A percentile compares a stretch with the other conserved stretches of the same genome.
Evolutionary conservation across 1,140 invertebrate species (phyloP).

Genomic region (Oncopodura yosiiana): DNA sequence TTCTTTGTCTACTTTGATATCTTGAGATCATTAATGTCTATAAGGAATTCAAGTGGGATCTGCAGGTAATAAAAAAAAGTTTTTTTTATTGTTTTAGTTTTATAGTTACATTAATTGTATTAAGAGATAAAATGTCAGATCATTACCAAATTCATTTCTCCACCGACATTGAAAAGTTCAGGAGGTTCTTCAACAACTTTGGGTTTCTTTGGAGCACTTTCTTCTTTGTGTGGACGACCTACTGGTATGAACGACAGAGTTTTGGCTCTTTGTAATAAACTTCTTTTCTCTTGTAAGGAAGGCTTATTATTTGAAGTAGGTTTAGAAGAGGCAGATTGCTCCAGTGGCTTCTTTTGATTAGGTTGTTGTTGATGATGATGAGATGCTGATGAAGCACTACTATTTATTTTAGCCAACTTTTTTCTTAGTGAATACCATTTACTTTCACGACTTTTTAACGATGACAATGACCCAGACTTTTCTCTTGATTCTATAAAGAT

Average conservation of each 20-base stretch:
- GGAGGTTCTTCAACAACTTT: slow-evolving; percentile 24
- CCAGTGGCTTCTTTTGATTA: neutral
- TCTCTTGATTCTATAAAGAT: slow-evolving; percentile 24
- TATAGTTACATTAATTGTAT: no score
- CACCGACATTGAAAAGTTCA: slow-evolving; percentile 30
- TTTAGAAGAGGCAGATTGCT: slow-evolving; percentile 4
- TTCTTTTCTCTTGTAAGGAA: slow-evolving; percentile 24
- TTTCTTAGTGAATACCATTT: slow-evolving; percentile 33
- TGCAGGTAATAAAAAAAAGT: no score
- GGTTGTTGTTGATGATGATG: neutral
- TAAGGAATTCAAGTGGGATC: slow-evolving; percentile 34
- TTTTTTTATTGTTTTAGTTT: no score
- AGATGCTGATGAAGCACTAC: neutral
- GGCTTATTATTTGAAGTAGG: neutral
- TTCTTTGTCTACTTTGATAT: no score
- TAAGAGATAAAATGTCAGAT: no score
- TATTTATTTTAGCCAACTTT: slow-evolving; percentile 31
- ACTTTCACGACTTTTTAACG: slow-evolving; percentile 29
- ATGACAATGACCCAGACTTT: slow-evolving; percentile 31
- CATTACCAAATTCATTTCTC: slow-evolving; percentile 35
- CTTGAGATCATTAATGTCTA: slow-evolving; percentile 33
- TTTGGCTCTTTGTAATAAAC: slow-evolving; percentile 33
- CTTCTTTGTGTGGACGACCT: slow-evolving; percentile 13
- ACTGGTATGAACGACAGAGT: slow-evolving; percentile 33
- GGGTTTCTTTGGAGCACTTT: slow-evolving; percentile 4